These are phyloP conservation scores for Hypanus sabinus DNA, from an alignment of 2,113 vertebrate genomes.

Conservation along the genomic window DNA sequence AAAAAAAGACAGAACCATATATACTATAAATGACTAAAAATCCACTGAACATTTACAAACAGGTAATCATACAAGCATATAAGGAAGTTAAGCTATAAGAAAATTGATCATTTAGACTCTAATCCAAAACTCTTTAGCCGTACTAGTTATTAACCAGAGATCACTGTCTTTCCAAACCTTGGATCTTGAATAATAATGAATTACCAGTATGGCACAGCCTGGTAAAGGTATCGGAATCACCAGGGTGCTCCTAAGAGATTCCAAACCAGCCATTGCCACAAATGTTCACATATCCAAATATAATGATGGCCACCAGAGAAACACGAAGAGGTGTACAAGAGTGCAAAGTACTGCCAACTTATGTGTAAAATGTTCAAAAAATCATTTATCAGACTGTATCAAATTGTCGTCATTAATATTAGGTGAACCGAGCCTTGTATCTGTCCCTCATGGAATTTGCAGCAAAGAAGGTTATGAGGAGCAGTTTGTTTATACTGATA, in stretches of 20 bases:
- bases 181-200: background rate
- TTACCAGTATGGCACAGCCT: background rate
- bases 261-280: background rate
- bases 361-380: background rate
- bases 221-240: no score
- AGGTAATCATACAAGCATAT: no score
- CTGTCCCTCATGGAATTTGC: background rate
- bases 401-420: background rate
- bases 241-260: background rate
- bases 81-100: no score
- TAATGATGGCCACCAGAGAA: background rate
- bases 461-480: background rate
- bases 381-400: background rate
- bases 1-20: no score
- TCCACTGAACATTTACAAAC: no score
- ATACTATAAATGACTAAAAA: no score
- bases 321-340: background rate
- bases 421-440: background rate
- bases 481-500: background rate
- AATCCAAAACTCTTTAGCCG: background rate
- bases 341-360: background rate
- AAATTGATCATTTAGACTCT: no score
- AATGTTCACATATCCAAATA: background rate
- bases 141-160: background rate
- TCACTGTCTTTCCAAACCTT: background rate